phyloP scores from a whole-genome alignment of 2,113 vertebrate genomes.

The Lontra canadensis region DNA sequence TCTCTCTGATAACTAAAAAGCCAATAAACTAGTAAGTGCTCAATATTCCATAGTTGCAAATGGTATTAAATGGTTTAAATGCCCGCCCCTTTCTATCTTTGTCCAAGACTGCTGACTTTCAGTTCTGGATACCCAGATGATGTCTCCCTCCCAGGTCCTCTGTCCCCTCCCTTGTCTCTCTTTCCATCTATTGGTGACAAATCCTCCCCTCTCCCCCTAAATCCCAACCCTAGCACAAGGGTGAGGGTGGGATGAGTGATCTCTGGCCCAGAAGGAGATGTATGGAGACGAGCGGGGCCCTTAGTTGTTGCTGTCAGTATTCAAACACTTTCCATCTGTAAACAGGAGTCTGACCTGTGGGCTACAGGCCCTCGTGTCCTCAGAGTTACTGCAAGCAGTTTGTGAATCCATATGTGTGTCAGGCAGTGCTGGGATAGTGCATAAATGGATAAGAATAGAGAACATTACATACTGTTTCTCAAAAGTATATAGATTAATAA shows the following conservation, averaged over 20 bases:
- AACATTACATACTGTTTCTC: not conserved
- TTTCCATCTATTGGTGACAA: not conserved
- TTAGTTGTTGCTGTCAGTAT: not conserved
- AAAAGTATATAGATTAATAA: not conserved
- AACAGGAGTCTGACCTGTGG: not conserved
- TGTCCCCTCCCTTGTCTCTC: not conserved
- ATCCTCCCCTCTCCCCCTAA: not conserved
- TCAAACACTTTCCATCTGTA: not conserved
- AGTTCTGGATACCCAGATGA: constrained; percentile 13
- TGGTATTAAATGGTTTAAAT: not conserved
- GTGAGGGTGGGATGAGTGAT: not conserved
- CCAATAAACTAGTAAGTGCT: not conserved
- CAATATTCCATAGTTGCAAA: not conserved
- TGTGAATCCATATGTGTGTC: not conserved
- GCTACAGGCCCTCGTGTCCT: not conserved
- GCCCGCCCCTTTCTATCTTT: not conserved
- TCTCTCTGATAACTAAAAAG: not conserved
- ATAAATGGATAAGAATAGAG: not conserved
- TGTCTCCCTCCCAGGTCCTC: not conserved
- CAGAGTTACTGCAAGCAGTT: not conserved
- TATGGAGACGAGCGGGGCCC: not conserved
- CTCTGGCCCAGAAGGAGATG: not conserved
- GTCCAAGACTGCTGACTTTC: not conserved
- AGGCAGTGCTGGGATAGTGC: too few species aligned
- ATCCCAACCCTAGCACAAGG: not conserved